A percentile compares a stretch with the other conserved stretches of the same genome.
Evolutionary conservation across 2,797 vertebrate species (phyloP).

Genomic region (Sardinella longiceps): DNA sequence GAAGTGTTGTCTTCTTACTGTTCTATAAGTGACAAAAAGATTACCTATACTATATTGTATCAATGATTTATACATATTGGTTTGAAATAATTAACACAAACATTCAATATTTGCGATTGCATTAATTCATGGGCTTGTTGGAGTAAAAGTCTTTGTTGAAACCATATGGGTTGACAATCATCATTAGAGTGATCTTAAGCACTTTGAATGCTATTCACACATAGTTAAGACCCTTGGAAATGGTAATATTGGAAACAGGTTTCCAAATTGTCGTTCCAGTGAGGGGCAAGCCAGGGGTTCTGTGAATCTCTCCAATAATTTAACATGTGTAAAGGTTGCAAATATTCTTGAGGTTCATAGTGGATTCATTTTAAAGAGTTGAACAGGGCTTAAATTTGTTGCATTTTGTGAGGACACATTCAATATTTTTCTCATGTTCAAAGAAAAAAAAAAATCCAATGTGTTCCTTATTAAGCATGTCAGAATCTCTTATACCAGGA

Average conservation of each 20-base stretch:
- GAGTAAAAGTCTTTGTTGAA: constrained; percentile 46
- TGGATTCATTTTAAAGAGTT: not conserved
- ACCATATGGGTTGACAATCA: constrained; percentile 60
- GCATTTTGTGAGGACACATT: constrained; percentile 32
- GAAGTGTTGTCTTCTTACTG: constrained; percentile 14
- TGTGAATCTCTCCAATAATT: constrained; percentile 22
- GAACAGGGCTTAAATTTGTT: constrained; percentile 9
- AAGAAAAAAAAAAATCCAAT: constrained; percentile 11
- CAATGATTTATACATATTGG: constrained; percentile 13
- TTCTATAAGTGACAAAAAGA: constrained; percentile 25
- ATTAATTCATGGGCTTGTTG: not conserved
- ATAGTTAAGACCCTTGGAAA: constrained; percentile 54
- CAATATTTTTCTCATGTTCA: constrained; percentile 36
- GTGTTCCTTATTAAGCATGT: constrained; percentile 29
- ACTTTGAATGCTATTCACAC: constrained; percentile 64
- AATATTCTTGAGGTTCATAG: not conserved
- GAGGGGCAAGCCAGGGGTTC: not conserved
- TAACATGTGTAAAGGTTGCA: not conserved
- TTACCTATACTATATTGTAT: constrained; percentile 29
- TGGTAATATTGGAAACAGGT: not conserved
- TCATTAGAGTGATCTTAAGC: constrained; percentile 61
- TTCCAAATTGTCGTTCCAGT: constrained; percentile 1
- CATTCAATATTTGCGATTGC: not conserved
- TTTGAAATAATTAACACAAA: not conserved
- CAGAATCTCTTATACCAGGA: constrained; percentile 20